Conservation (phyloP, 2,888 invertebrate genomes). For the Drosophila yooni region DNA sequence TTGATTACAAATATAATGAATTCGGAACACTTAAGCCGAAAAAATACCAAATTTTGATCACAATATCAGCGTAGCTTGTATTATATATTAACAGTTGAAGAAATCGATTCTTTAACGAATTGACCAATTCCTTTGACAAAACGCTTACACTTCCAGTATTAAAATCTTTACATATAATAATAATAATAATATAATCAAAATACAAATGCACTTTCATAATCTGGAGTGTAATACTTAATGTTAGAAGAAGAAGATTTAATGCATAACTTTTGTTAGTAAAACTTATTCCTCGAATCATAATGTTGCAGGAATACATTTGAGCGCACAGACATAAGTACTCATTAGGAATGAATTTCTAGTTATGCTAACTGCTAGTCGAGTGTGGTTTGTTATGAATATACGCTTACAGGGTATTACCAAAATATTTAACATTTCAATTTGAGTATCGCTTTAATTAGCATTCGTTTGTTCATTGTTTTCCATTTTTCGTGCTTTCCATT, state of each 20-base stretch:
- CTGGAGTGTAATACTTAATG: background rate
- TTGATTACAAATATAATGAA: background rate
- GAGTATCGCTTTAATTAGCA: constrained; percentile 74
- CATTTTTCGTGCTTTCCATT: constrained; percentile 72
- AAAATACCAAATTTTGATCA: background rate
- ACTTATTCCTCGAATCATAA: background rate
- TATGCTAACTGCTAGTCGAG: background rate
- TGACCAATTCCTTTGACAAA: background rate
- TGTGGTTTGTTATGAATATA: background rate
- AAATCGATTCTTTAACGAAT: background rate
- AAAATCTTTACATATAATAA: background rate
- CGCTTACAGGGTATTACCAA: constrained; percentile 28
- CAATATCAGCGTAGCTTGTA: background rate
- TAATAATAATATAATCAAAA: background rate
- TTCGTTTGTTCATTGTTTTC: constrained; percentile 73
- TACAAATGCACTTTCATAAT: background rate
- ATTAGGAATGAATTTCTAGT: background rate
- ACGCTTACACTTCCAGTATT: background rate
- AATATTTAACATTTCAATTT: constrained; percentile 78
- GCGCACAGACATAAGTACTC: too few relatives aligned
- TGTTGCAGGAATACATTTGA: background rate
- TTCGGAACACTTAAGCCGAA: background rate
- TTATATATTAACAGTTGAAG: background rate
- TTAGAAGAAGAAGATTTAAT: background rate
- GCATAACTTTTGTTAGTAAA: background rate